phyloP scores from a whole-genome alignment of 2,113 vertebrate species.

The Aplodontia rufa region DNA sequence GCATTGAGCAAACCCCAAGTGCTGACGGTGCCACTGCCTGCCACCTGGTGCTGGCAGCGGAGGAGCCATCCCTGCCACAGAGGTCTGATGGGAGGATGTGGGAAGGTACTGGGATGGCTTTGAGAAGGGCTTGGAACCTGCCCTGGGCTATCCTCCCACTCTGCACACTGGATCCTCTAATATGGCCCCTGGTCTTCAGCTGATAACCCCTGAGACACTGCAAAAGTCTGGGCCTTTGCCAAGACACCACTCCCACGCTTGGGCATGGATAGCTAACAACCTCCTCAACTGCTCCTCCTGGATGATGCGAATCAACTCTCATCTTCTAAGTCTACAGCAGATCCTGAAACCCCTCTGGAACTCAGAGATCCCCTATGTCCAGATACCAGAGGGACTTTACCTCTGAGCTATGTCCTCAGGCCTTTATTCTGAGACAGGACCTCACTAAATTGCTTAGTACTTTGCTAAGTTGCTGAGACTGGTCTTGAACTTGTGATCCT shows the following conservation, averaged over 20 bases:
- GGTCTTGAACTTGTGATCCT: too few species aligned
- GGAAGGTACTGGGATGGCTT: not conserved
- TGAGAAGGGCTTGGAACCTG: not conserved
- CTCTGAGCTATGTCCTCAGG: too few species aligned
- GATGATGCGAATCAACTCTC: not conserved
- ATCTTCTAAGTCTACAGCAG: not conserved
- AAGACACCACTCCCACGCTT: not conserved
- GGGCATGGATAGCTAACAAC: accelerated
- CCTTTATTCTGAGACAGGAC: too few species aligned
- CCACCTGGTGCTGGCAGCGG: not conserved
- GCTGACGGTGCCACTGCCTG: not conserved
- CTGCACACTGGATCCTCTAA: too few species aligned
- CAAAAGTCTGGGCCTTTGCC: not conserved
- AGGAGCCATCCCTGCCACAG: not conserved
- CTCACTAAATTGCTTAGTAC: too few species aligned
- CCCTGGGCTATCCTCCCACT: too few species aligned
- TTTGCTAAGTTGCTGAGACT: too few species aligned
- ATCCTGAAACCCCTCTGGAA: not conserved
- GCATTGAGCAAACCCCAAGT: not conserved
- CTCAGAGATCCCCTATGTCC: too few species aligned
- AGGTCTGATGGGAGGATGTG: accelerated
- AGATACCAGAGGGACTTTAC: too few species aligned
- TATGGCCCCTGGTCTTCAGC: not conserved
- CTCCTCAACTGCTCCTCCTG: not conserved
- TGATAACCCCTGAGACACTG: too few species aligned